phyloP scores from a whole-genome alignment of 1,140 invertebrate species.

The Cherax quadricarinatus region DNA sequence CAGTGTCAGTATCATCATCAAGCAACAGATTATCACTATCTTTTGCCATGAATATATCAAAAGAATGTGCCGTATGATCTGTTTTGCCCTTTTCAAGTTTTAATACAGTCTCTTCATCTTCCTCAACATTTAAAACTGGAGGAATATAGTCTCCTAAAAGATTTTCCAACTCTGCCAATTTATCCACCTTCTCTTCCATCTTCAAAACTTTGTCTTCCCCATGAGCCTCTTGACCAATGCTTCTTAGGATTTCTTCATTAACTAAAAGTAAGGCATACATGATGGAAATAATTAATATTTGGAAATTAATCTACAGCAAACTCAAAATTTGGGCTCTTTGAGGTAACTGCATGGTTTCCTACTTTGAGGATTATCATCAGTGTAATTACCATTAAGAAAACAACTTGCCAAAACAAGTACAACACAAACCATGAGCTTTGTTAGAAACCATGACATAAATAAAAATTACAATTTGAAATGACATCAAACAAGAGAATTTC shows the following conservation, averaged over 20 bases:
- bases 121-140: neutral
- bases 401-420: no score
- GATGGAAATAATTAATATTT: slow-evolving; percentile 4
- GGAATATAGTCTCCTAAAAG: slow-evolving; percentile 11
- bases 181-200: slow-evolving; percentile 7
- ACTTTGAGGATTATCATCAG: neutral
- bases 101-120: slow-evolving; percentile 10
- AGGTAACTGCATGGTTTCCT: neutral
- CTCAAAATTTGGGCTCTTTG: neutral
- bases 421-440: no score
- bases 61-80: neutral
- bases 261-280: slow-evolving; percentile 48
- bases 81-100: neutral
- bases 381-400: no score
- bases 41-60: neutral
- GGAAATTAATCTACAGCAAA: neutral
- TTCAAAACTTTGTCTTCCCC: neutral
- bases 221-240: slow-evolving; percentile 25
- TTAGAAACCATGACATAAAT: neutral
- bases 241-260: slow-evolving; percentile 6
- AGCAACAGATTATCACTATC: neutral
- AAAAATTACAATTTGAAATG: neutral
- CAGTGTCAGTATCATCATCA: neutral
- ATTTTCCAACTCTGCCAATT: slow-evolving; percentile 12
- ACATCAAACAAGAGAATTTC: neutral